Base-by-base conservation (phyloP, 2,888 invertebrate genomes). In the Sepioteuthis lessoniana region DNA sequence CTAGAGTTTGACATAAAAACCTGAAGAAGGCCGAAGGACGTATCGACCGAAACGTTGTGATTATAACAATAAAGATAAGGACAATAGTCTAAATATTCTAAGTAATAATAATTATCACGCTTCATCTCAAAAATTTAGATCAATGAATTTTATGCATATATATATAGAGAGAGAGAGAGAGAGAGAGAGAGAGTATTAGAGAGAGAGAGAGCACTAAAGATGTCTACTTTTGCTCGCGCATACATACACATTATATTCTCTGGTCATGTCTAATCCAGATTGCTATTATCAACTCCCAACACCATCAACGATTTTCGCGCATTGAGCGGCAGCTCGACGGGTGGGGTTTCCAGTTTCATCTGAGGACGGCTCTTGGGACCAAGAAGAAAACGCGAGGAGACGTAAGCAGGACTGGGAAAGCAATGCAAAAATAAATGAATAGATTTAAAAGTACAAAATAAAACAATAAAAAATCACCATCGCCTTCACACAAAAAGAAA, bases 311-410 rank as follows among this genome's bases (percentile, higher is more conserved):
- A 76, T 25, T 21, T 55, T 21, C 21, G 55, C 25, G 25, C 55
- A 25, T 21, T 3, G 55, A 35, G 76, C n/a, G 10, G 76, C 76
- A 76, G 76, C n/a, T n/a, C n/a, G n/a, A 76, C 76, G 76, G 76
- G 76, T 35, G 76, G n/a, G n/a, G 76, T 76, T 76, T 76, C 76
- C n/a, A 76, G 76, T 76, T 76, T 76, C 76, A 76, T n/a, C 76
- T 76, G 76, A 76, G 35, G 76, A 76, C n/a, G 16, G 16, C 35
- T 76, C n/a, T 13, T 35, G 76, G 76, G 76, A 76, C 76, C n/a
- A n/a, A n/a, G 76, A 35, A 16, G 76, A 76, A n/a, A n/a, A n/a
- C 3, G 35, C n/a, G 16, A 16, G n/a, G 16, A 25, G 13, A n/a
- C 76, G 76, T 76, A n/a, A 35, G n/a, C n/a, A 35, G n/a, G 16